These are phyloP conservation scores for Nesidiocoris tenuis DNA, from an alignment of 2,888 invertebrate genomes.

Conservation along the genomic window DNA sequence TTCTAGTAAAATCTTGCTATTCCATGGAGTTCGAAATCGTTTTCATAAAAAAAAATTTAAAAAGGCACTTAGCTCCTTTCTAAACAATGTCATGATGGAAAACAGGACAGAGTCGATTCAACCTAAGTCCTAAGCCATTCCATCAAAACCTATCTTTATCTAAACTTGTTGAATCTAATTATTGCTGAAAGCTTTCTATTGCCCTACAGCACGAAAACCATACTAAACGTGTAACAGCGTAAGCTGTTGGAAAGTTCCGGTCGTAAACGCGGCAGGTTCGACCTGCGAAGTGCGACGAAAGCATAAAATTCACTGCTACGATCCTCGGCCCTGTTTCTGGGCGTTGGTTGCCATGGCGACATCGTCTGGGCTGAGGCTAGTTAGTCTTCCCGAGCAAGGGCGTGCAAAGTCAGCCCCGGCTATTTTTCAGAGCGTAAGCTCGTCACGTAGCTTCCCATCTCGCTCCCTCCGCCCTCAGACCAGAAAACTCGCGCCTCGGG, in stretches of 20 bases:
- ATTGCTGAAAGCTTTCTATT: background rate
- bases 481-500: slow-evolving; percentile 13
- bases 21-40: no score
- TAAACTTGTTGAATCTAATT: background rate
- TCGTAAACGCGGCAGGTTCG: background rate
- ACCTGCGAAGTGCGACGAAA: background rate
- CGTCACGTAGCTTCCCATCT: slow-evolving; percentile 34
- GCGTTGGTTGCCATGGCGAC: background rate
- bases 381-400: background rate
- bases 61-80: no score
- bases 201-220: background rate
- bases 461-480: slow-evolving; percentile 5
- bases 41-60: no score
- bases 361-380: background rate
- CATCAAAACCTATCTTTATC: background rate
- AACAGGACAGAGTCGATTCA: no score
- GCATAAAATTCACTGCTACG: background rate
- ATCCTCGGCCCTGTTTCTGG: background rate
- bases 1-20: no score
- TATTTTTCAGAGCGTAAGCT: slow-evolving; percentile 32
- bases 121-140: no score
- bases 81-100: no score
- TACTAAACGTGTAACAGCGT: background rate
- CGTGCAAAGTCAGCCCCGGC: background rate
- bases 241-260: background rate